A percentile compares a stretch with the other conserved stretches of the same genome.
These are phyloP conservation scores for Hippocampus zosterae DNA, from an alignment of 2,113 vertebrate genomes.

Conservation along the genomic window DNA sequence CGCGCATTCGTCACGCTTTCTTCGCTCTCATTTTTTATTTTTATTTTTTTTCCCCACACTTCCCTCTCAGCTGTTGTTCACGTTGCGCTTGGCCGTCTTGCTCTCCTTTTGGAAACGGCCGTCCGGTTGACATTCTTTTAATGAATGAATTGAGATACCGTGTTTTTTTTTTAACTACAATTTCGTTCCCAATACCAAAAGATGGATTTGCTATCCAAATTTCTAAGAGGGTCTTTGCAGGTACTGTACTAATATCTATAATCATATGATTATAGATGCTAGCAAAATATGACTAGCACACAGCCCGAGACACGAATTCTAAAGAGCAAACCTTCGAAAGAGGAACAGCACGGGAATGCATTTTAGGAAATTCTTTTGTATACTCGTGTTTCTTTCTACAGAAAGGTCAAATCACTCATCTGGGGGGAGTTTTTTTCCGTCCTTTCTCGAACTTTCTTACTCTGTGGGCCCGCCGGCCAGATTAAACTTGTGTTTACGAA, in stretches of 20 bases:
- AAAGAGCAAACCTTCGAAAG: slow-evolving; percentile 40
- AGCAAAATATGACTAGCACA: slow-evolving; percentile 18
- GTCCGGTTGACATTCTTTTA: slow-evolving; percentile 32
- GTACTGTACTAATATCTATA: not conserved
- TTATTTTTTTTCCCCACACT: no score
- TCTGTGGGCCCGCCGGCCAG: slow-evolving; percentile 55
- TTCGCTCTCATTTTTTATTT: not conserved
- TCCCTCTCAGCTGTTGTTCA: slow-evolving; percentile 1
- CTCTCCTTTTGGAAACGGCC: slow-evolving; percentile 38
- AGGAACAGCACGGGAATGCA: slow-evolving; percentile 52
- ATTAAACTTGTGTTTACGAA: slow-evolving; percentile 65
- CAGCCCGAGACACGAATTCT: slow-evolving; percentile 29
- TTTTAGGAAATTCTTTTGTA: slow-evolving; percentile 63
- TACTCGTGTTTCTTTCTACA: slow-evolving; percentile 69
- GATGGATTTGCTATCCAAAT: slow-evolving; percentile 2
- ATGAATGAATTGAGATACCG: not conserved
- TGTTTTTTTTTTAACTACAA: no score
- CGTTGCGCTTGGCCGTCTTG: slow-evolving; percentile 17
- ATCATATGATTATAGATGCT: not conserved
- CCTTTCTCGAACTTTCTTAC: slow-evolving; percentile 62
- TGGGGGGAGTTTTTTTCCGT: slow-evolving; percentile 59
- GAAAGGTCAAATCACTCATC: slow-evolving; percentile 75
- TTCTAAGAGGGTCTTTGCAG: slow-evolving; percentile 14
- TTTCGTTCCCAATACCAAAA: no score
- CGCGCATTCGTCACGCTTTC: slow-evolving; percentile 7